Evolutionary conservation across 1,140 invertebrate genomes (phyloP), one percentile per base, ranked within the genome.

Genomic region (Oedothorax gibbosus): DNA sequence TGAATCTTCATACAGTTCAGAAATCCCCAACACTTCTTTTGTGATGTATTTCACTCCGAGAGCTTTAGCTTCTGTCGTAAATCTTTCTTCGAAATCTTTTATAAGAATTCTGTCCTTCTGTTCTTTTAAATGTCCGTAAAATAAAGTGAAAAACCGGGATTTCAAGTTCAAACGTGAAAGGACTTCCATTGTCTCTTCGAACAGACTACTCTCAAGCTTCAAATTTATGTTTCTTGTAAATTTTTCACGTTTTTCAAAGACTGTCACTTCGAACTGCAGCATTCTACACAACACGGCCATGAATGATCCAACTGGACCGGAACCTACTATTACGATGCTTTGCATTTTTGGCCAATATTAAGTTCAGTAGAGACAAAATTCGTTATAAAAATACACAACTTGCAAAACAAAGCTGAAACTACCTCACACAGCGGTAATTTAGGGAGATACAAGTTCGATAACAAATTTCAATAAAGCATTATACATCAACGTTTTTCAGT

Each of bases 221-320:
- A 77, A 20, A n/a, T 77, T 77, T 6, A 77, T 77, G 20, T 77
- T 77, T 64, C 75, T n/a, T 9, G 60, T 77, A 64, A 64, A 77
- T 51, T 77, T 15, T 64, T 77, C 8, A 0, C 75, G 75, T 65
- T 77, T 77, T 18, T 77, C 75, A 14, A 64, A 77, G 7, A 77
- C 75, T 6, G 75, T 77, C n/a, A 77, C 75, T 77, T 14, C 7
- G 8, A 64, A 51, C 49, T 15, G 8, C 15, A 77, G 51, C 20
- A 14, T 57, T 12, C 18, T 51, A 10, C 75, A 77, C 20, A 65
- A 35, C 10, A 77, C 60, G 49, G 75, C 75, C 75, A 64, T 77
- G 20, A 77, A 77, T 9, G 60, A 77, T 64, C 75, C 75, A 53
- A 77, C 75, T 11, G 75, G 75, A 64, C 75, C 75, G 2, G 57